A percentile compares a stretch with the other conserved stretches of the same genome.
phyloP scores from a whole-genome alignment of 2,797 vertebrate species.

The Typhlichthys eigenmanni region DNA sequence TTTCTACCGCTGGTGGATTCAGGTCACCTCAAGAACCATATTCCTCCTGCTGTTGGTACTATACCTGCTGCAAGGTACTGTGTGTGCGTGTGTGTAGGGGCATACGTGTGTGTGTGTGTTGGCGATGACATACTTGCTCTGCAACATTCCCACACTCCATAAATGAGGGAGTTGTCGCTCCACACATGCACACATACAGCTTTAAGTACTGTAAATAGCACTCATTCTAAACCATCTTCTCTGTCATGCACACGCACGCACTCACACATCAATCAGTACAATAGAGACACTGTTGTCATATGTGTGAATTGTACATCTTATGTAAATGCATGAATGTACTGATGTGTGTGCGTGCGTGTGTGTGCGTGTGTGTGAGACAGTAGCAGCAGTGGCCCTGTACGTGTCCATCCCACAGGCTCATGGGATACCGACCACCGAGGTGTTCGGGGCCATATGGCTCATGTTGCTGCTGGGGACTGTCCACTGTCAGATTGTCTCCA shows the following conservation, averaged over 20 bases:
- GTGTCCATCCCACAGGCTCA: slow-evolving; percentile 82
- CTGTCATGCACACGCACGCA: background rate
- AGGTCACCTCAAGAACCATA: slow-evolving; percentile 94
- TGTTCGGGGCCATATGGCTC: slow-evolving; percentile 91
- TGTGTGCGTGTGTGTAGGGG: background rate
- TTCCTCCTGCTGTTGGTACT: slow-evolving; percentile 92
- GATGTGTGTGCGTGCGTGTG: too few relatives aligned
- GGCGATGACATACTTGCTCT: too few relatives aligned
- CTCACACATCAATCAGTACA: background rate
- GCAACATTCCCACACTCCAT: too few relatives aligned
- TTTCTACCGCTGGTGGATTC: slow-evolving; percentile 98
- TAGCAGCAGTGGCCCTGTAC: slow-evolving; percentile 87
- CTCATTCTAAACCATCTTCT: background rate
- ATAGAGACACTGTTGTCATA: background rate
- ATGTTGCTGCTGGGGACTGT: slow-evolving; percentile 97
- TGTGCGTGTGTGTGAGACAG: slow-evolving; percentile 61
- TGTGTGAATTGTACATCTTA: background rate
- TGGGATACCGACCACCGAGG: slow-evolving; percentile 92
- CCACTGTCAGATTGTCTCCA: slow-evolving; percentile 99
- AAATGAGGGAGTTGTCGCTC: too few relatives aligned
- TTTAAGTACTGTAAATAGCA: too few relatives aligned
- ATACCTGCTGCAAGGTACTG: slow-evolving; percentile 93
- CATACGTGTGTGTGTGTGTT: too few relatives aligned
- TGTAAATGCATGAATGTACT: background rate
- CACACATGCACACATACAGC: too few relatives aligned